A percentile compares a stretch with the other conserved stretches of the same genome.
Conservation (phyloP, 35 echinoderm and acorn worm genomes). For the Stichopus chloronotus region DNA sequence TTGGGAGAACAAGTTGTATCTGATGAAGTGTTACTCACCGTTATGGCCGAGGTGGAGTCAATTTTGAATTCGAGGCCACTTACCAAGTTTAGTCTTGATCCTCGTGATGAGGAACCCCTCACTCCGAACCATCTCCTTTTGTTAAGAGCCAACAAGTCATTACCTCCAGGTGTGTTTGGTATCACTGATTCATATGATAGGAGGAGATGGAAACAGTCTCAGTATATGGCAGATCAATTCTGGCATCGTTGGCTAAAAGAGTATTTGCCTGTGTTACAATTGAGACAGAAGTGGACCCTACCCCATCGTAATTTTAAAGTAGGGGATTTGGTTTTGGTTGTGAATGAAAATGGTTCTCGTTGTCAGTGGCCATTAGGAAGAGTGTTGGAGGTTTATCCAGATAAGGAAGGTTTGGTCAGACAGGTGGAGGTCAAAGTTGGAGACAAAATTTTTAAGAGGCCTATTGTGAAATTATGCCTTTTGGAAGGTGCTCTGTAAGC, state of each 20-base stretch:
- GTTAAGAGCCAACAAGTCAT: background rate
- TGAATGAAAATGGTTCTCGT: slow-evolving; percentile 26
- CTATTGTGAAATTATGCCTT: slow-evolving; percentile 46
- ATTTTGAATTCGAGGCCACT: slow-evolving; percentile 53
- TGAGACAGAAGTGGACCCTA: slow-evolving; percentile 62
- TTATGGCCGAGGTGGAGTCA: slow-evolving; percentile 25
- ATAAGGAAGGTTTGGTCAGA: slow-evolving; percentile 20
- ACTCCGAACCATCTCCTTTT: slow-evolving; percentile 44
- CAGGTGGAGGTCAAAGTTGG: slow-evolving; percentile 47
- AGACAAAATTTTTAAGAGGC: slow-evolving; percentile 8
- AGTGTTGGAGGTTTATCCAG: slow-evolving; percentile 24
- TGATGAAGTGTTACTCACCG: slow-evolving; percentile 42
- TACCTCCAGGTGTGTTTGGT: slow-evolving; percentile 9
- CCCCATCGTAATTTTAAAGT: slow-evolving; percentile 26
- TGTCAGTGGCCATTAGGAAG: slow-evolving; percentile 51
- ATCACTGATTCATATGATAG: slow-evolving; percentile 27
- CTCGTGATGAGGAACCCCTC: background rate
- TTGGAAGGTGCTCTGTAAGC: background rate
- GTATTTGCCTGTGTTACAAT: slow-evolving; percentile 61
- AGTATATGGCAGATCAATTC: slow-evolving; percentile 64
- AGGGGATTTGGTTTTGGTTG: slow-evolving; percentile 49
- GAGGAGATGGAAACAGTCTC: slow-evolving; percentile 57
- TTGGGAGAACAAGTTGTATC: slow-evolving; percentile 25
- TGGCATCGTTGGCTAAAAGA: slow-evolving; percentile 70
- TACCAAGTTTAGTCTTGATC: slow-evolving; percentile 3